Conservation (phyloP, 1,140 invertebrate genomes). For the Spodoptera frugiperda region DNA sequence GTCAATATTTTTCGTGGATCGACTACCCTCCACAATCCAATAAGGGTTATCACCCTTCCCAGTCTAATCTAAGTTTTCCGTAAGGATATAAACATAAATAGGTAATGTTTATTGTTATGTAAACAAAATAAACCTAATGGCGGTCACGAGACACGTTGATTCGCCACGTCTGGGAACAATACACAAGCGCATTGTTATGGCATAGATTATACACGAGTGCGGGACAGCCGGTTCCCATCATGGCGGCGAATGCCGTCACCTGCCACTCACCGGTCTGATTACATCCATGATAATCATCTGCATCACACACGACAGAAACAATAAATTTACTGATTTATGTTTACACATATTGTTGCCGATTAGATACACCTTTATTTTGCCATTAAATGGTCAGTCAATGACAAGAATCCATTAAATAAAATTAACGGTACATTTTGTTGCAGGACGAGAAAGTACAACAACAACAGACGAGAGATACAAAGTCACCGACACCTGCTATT, state of each 20-base stretch:
- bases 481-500: conserved; percentile 78
- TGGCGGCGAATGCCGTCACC: conserved; percentile 45
- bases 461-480: conserved; percentile 76
- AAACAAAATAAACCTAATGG: no score
- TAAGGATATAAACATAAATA: no score
- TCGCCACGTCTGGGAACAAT: conserved; percentile 11
- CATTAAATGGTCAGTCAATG: background rate
- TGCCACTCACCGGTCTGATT: conserved; percentile 46
- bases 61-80: no score
- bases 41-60: no score
- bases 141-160: conserved; percentile 5
- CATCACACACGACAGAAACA: conserved; percentile 27
- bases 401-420: background rate
- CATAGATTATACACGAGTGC: background rate
- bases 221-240: conserved; percentile 61
- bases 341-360: background rate
- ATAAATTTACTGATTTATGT: conserved; percentile 36
- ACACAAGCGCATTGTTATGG: conserved; percentile 9
- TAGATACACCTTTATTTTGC: conserved; percentile 9
- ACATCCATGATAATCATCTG: conserved; percentile 40
- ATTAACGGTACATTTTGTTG: conserved; percentile 51
- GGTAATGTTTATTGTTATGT: no score
- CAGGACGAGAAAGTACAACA: conserved; percentile 73
- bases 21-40: no score
- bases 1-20: no score